Evolutionary conservation across 1,140 invertebrate genomes (phyloP), one percentile per base, ranked within the genome.

Genomic region (Streblospio benedicti): DNA sequence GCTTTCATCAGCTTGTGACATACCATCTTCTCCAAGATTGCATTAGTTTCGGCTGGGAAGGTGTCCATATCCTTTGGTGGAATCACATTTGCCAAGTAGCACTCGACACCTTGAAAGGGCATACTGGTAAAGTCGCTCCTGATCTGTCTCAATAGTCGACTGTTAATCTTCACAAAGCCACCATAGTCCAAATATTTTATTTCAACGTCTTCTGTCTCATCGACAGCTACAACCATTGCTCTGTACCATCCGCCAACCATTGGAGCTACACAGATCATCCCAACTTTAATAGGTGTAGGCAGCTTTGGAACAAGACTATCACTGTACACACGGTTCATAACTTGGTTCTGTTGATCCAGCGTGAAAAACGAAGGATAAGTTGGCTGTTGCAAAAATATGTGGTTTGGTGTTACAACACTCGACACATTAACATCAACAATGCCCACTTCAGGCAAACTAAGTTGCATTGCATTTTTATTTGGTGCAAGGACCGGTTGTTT

Each of bases 101-200:
- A 91, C 81, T 97, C 94, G 35, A 89, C 87, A 45, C 93, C 91
- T 84, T 97, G 94, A 81, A 97, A 97, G 20, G 94, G 94, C 68
- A 97, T 79, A 28, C 84, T 82, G 81, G 95, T 86, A 73, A 93
- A 96, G 77, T 97, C 92, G 60, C 85, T 86, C 63, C 91, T 84
- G 59, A 98, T 93, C 80, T 93, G 89, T 69, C 89, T 75, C 6
- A 96, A 82, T 59, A 83, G 78, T 25, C 83, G 78, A 62, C 86
- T 86, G 62, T 84, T 83, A n/a, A 94, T 81, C 35, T 81, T 82
- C 68, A 85, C 84, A 75, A 89, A 97, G 47, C 93, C 94, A 28
- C 95, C 95, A 74, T 93, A 92, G 79, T 97, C 95, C 1, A 97
- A 84, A 73, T 92, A 86, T 77, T 88, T 88, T 32, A 96, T 84